Conservation (phyloP, 2,888 invertebrate species). For the Ramazzottius varieornatus region DNA sequence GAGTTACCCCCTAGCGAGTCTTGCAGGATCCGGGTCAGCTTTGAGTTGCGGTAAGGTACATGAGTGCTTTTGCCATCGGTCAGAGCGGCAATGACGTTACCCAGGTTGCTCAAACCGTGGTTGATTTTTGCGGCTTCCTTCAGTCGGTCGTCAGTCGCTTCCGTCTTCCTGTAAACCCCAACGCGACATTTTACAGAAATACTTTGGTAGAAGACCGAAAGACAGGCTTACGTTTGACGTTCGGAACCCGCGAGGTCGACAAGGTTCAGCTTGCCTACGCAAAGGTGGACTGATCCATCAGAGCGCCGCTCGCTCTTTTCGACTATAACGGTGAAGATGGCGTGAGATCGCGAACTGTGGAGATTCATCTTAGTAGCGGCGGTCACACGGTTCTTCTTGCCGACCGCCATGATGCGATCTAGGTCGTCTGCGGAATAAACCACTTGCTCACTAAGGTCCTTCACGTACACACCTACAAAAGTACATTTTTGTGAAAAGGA, state of each 20-base stretch:
- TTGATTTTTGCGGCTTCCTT: conserved; percentile 87
- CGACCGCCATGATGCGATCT: conserved; percentile 74
- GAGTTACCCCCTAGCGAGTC: conserved; percentile 91
- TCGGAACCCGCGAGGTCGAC: conserved; percentile 95
- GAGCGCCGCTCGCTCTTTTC: conserved; percentile 64
- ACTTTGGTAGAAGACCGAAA: background rate
- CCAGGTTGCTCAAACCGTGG: conserved; percentile 83
- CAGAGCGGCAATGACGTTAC: conserved; percentile 89
- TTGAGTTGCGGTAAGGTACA: conserved; percentile 92
- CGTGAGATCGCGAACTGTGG: conserved; percentile 83
- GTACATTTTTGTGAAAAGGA: no score
- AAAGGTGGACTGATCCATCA: conserved; percentile 58
- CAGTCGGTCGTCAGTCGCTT: conserved; percentile 65
- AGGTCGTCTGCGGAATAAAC: conserved; percentile 87
- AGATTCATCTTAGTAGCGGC: conserved; percentile 92
- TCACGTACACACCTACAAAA: conserved; percentile 74
- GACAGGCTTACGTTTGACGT: conserved; percentile 37
- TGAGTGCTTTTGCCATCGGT: conserved; percentile 91
- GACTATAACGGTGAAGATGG: conserved; percentile 88
- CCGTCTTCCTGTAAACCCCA: conserved; percentile 52
- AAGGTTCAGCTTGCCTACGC: conserved; percentile 84
- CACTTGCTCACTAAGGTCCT: conserved; percentile 85
- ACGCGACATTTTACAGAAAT: conserved; percentile 14
- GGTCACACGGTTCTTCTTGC: conserved; percentile 72
- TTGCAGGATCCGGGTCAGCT: conserved; percentile 70